Evolutionary conservation across 1,140 invertebrate genomes (phyloP), one percentile per base, ranked within the genome.

Genomic region (Chionoecetes opilio): DNA sequence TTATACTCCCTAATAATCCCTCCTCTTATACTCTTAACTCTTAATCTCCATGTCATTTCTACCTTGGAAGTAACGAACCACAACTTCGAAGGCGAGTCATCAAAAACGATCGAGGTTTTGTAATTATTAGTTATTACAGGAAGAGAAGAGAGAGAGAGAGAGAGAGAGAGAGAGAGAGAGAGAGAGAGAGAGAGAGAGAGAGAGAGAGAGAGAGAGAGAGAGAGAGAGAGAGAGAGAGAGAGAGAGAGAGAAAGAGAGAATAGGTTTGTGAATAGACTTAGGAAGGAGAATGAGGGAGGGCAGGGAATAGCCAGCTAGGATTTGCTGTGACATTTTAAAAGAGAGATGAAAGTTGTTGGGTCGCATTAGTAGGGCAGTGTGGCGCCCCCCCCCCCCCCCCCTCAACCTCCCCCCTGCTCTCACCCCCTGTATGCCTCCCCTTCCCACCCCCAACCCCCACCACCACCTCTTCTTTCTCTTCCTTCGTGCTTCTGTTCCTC

Each of bases 331-430:
- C 63, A 75, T 75, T 75, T 75, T 75, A 75, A 17, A 8, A n/a
- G 63, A 21, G 63, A 75, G 63, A 75, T 75, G 63, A 75, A 75
- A 75, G 63, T 75, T 75, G 63, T 75, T 21, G 63, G 63, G n/a
- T 75, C 63, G 63, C 63, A n/a, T 21, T 75, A 75, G 63, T 75
- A 75, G 63, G 63, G 63, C 63, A n/a, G 5, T 75, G 63, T 75
- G 63, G 63, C 63, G 63, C 41, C 14, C 41, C 14, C 41, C 14
- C 41, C 14, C 41, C 14, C 41, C 14, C 41, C 14, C 41, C 14
- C 41, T 46, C 46, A 14, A 9, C 9, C 46, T 53, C 46, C 21
- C 46, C 0, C 8, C 9, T 17, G 11, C 8, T 9, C 8, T 53
- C 46, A 14, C 46, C 21, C 8, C 21, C 46, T 53, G 2, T 53